Evolutionary conservation across 2,888 invertebrate species (phyloP).

Genomic region (Drosophila kuntzei): DNA sequence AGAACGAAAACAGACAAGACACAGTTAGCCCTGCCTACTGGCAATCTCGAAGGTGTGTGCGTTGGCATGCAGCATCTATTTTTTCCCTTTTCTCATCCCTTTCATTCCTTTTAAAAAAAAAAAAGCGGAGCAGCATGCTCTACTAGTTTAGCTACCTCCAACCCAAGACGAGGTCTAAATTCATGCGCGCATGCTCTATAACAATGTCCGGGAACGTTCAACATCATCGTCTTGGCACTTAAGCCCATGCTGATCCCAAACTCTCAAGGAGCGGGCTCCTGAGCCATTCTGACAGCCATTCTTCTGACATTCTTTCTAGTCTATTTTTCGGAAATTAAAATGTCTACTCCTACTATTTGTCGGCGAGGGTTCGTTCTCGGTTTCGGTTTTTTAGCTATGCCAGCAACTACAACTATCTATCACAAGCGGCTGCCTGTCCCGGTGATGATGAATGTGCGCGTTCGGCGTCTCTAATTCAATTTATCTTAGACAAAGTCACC

Average conservation of each 20-base stretch:
- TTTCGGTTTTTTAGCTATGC: constrained; percentile 53
- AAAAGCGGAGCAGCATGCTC: constrained; percentile 37
- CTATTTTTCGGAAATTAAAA: constrained; percentile 76
- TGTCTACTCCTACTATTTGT: constrained; percentile 79
- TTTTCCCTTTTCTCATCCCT: constrained; percentile 38
- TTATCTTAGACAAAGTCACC: constrained; percentile 79
- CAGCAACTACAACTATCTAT: constrained; percentile 62
- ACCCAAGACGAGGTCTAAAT: not conserved
- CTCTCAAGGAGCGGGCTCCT: constrained; percentile 39
- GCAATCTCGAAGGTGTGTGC: constrained; percentile 56
- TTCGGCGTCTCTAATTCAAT: constrained; percentile 78
- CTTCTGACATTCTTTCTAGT: constrained; percentile 55
- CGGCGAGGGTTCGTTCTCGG: constrained; percentile 54
- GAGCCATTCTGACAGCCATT: constrained; percentile 25
- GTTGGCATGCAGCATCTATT: constrained; percentile 49
- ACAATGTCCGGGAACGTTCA: constrained; percentile 36
- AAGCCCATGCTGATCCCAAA: constrained; percentile 28
- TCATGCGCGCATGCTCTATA: constrained; percentile 44
- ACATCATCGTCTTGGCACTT: constrained; percentile 48
- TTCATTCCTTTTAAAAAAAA: constrained; percentile 23
- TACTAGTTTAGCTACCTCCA: constrained; percentile 47
- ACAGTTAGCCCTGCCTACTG: constrained; percentile 18
- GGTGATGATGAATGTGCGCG: constrained; percentile 77
- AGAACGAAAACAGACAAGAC: constrained; percentile 50
- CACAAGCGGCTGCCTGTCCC: constrained; percentile 44